Evolutionary conservation across 1,140 invertebrate species (phyloP), one percentile per base, ranked within the genome.

Genomic region (Helicoverpa zea): DNA sequence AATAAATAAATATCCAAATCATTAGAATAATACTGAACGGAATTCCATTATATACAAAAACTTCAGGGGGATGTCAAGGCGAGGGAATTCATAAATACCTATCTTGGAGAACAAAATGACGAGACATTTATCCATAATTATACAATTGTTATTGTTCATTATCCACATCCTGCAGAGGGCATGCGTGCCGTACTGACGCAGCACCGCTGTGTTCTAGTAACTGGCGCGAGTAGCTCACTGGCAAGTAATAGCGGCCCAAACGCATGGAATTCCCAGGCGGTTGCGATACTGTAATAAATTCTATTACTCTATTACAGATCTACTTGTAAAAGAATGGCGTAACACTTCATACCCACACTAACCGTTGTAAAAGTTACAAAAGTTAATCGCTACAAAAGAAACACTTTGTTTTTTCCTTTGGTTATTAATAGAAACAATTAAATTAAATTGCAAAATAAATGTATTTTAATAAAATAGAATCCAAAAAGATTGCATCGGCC

Each of bases 401-500:
- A 35, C 35, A n/a, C 30, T 47, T 14, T 35, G 11, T 29, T 64
- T 1, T 16, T 43, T n/a, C 7, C 14, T n/a, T n/a, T 11, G 16
- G n/a, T 64, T 16, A 35, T 64, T 47, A 16, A 18, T 58, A 58
- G 18, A 16, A 64, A n/a, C 14, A 43, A 16, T n/a, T 7, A 43
- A 43, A 43, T 43, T 43, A 5, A 43, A 43, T 43, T 43, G 35
- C 35, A 9, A 43, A 43, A 9, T 43, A 43, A 43, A 43, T 43
- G 35, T 43, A 43, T 43, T 43, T 9, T 43, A 23, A 23, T 23
- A 23, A 23, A 23, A 23, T 23, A 23, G 23, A 23, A 16, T 5
- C 2, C 64, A 68, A 68, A 68, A 68, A 68, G 35, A 4, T 12
- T 97, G 97, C 97, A 97, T 97, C 96, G 97, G 96, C 97, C 97